Evolutionary conservation across 1,140 invertebrate species (phyloP).

Genomic region (Chironomus tepperi): DNA sequence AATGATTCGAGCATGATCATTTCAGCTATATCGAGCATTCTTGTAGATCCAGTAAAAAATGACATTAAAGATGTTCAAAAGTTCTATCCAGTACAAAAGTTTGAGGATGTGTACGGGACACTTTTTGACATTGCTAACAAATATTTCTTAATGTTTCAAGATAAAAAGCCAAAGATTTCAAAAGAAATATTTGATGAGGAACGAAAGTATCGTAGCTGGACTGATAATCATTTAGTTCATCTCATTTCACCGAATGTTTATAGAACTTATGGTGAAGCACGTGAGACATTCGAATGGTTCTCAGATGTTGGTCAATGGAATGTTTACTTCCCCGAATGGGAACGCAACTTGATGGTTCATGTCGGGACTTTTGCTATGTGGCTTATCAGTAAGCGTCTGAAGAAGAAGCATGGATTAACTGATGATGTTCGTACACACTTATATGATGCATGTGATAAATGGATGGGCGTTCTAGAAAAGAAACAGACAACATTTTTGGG

Average conservation of each 20-base stretch:
- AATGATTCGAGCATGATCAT: constrained; percentile 93
- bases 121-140: constrained; percentile 82
- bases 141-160: constrained; percentile 87
- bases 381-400: constrained; percentile 79
- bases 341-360: constrained; percentile 83
- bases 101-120: constrained; percentile 57
- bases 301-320: constrained; percentile 87
- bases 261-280: constrained; percentile 69
- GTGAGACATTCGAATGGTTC: constrained; percentile 88
- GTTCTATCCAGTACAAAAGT: constrained; percentile 71
- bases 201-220: constrained; percentile 91
- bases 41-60: constrained; percentile 51
- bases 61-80: constrained; percentile 62
- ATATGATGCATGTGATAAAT: constrained; percentile 80
- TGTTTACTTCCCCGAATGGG: constrained; percentile 75
- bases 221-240: constrained; percentile 83
- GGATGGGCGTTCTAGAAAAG: constrained; percentile 61
- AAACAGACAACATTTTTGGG: constrained; percentile 71
- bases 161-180: constrained; percentile 44
- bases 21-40: constrained; percentile 71
- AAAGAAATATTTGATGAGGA: constrained; percentile 63
- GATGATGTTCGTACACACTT: constrained; percentile 83
- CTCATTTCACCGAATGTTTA: constrained; percentile 96
- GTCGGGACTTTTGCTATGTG: constrained; percentile 91
- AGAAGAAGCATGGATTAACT: constrained; percentile 76